These are phyloP conservation scores for Caenorhabditis sp. DNA, from an alignment of 2,888 invertebrate species.

Conservation along the genomic window DNA sequence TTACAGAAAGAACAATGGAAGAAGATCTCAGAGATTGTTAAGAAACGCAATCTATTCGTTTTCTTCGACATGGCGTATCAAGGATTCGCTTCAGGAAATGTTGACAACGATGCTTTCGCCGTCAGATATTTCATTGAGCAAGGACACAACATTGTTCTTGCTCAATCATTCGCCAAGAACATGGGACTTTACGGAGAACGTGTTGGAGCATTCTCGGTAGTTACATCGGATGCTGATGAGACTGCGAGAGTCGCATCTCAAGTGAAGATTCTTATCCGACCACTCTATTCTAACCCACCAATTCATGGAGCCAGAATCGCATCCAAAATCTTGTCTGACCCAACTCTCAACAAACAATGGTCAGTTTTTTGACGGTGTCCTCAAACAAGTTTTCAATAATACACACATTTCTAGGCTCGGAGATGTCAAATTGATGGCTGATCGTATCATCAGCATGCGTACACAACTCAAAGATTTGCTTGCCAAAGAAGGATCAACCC, in stretches of 20 bases:
- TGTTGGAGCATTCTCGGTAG: conserved; percentile 87
- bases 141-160: conserved; percentile 88
- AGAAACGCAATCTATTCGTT: conserved; percentile 71
- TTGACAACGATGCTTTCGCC: conserved; percentile 89
- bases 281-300: conserved; percentile 85
- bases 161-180: conserved; percentile 98
- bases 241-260: conserved; percentile 79
- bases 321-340: conserved; percentile 81
- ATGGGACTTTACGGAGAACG: conserved; percentile 98
- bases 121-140: conserved; percentile 75
- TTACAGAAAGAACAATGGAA: conserved; percentile 84
- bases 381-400: background rate
- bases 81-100: conserved; percentile 94
- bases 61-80: conserved; percentile 71
- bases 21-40: conserved; percentile 85
- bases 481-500: conserved; percentile 78
- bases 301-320: conserved; percentile 93
- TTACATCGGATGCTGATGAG: conserved; percentile 82
- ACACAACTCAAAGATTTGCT: conserved; percentile 81
- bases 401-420: conserved; percentile 75
- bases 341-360: conserved; percentile 84
- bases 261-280: conserved; percentile 71
- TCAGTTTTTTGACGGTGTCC: conserved; percentile 43
- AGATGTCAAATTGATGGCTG: conserved; percentile 98
- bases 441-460: conserved; percentile 91